A percentile compares a stretch with the other conserved stretches of the same genome.
Conservation (phyloP, 2,888 invertebrate genomes). For the Portevinia maculata region DNA sequence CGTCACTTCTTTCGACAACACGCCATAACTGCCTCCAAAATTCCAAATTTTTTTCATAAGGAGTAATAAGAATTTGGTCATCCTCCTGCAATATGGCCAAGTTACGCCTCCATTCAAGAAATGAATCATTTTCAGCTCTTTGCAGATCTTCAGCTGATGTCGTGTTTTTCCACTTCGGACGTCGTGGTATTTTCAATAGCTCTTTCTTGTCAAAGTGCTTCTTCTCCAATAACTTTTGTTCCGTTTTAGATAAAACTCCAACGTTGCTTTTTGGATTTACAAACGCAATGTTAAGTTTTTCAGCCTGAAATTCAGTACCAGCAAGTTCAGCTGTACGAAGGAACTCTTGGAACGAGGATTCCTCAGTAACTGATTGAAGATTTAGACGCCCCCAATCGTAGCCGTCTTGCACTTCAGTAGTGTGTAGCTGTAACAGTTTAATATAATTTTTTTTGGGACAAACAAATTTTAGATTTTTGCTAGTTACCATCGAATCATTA, state of each 20-base stretch:
- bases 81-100: constrained; percentile 91
- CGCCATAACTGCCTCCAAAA: constrained; percentile 99
- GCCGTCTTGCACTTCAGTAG: constrained; percentile 94
- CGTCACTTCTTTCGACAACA: constrained; percentile 97
- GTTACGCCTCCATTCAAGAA: constrained; percentile 94
- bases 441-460: background rate
- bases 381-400: constrained; percentile 96
- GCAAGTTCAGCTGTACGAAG: constrained; percentile 97
- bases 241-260: constrained; percentile 86
- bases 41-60: constrained; percentile 98
- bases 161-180: constrained; percentile 91
- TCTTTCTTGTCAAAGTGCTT: constrained; percentile 85
- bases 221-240: constrained; percentile 84
- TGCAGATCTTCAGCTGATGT: constrained; percentile 92
- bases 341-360: constrained; percentile 98
- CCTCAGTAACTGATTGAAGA: constrained; percentile 96
- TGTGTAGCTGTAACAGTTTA: constrained; percentile 85
- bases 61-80: constrained; percentile 93
- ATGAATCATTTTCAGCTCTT: constrained; percentile 90
- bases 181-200: constrained; percentile 91
- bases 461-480: background rate
- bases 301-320: constrained; percentile 95
- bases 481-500: constrained; percentile 88
- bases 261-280: constrained; percentile 86
- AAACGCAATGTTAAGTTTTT: constrained; percentile 93